phyloP scores from a whole-genome alignment of 2,888 invertebrate genomes.

The Zele albiditarsus region DNA sequence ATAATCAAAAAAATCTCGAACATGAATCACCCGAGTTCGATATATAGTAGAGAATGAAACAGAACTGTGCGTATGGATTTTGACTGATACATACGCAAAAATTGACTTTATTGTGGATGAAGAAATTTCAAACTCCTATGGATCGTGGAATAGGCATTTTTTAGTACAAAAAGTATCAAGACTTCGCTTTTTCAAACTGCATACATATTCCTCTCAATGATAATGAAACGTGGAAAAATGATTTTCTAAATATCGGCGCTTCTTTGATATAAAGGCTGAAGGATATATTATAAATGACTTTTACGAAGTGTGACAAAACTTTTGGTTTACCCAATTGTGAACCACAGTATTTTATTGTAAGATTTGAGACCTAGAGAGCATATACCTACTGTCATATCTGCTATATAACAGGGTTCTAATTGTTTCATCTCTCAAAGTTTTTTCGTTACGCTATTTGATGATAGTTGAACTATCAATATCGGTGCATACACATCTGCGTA shows the following conservation, averaged over 20 bases:
- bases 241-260: background rate
- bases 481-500: background rate
- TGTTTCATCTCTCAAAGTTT: background rate
- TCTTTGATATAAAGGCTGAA: background rate
- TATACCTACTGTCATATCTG: background rate
- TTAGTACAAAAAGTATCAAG: constrained; percentile 11
- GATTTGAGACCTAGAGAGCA: background rate
- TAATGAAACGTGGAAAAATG: background rate
- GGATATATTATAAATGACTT: background rate
- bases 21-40: constrained; percentile 42
- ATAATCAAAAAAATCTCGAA: constrained; percentile 34
- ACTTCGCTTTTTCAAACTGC: background rate
- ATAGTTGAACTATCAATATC: background rate
- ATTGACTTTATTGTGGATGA: constrained; percentile 15
- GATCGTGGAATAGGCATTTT: background rate
- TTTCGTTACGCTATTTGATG: background rate
- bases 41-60: constrained; percentile 25
- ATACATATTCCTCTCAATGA: background rate
- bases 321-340: background rate
- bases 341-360: background rate
- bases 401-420: constrained; percentile 12
- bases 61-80: constrained; percentile 32
- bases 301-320: background rate
- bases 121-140: background rate
- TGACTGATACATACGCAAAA: constrained; percentile 19